Conservation (phyloP, 2,888 invertebrate species). For the Chrysopilus asiliformis region DNA sequence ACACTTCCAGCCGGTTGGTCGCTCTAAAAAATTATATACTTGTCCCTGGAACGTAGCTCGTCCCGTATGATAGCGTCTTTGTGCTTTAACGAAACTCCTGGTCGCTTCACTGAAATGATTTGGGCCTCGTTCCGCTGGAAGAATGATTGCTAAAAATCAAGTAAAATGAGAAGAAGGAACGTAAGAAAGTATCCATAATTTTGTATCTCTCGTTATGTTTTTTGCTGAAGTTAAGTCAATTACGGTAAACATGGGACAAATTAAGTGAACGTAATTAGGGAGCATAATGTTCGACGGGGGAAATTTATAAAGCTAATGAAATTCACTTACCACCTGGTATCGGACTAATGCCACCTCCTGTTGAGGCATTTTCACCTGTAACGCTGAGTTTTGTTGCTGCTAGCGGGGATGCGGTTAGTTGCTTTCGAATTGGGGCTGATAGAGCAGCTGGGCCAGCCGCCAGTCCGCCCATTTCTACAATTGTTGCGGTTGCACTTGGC, state of each 20-base stretch:
- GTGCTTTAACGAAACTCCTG: constrained; percentile 47
- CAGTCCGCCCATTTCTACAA: constrained; percentile 33
- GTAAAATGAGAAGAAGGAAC: too few species aligned
- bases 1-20: constrained; percentile 73
- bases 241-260: too few species aligned
- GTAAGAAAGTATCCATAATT: too few species aligned
- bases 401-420: constrained; percentile 10
- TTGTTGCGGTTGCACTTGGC: constrained; percentile 23
- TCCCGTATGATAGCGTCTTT: constrained; percentile 43
- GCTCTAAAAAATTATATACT: constrained; percentile 71
- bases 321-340: constrained; percentile 8
- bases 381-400: constrained; percentile 6
- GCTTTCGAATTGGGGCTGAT: constrained; percentile 10
- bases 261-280: too few species aligned
- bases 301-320: too few species aligned
- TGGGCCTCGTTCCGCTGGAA: constrained; percentile 21
- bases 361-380: too few species aligned
- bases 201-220: too few species aligned
- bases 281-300: too few species aligned
- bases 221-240: too few species aligned
- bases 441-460: constrained; percentile 29
- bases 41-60: constrained; percentile 58
- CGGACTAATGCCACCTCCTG: too few species aligned
- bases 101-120: constrained; percentile 44
- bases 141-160: constrained; percentile 8